These are phyloP conservation scores for Alloplasta piceator DNA, from an alignment of 2,888 invertebrate species.

Conservation along the genomic window DNA sequence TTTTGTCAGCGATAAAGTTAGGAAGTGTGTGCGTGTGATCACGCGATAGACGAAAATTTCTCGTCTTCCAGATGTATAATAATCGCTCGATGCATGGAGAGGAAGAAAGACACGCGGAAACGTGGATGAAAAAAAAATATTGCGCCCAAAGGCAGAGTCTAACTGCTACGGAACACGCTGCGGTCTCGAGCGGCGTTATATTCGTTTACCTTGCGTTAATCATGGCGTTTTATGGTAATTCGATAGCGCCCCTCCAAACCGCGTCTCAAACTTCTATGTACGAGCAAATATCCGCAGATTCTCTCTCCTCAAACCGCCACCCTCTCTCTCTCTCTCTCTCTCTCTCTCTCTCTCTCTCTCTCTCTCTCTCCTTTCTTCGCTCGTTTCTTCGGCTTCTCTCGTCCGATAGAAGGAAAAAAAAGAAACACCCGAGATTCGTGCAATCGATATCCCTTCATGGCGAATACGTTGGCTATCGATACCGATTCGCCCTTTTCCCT, in stretches of 20 bases:
- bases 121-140: slow-evolving; percentile 61
- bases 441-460: slow-evolving; percentile 80
- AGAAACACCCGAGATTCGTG: slow-evolving; percentile 69
- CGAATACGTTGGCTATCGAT: slow-evolving; percentile 70
- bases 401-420: slow-evolving; percentile 46
- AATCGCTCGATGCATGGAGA: slow-evolving; percentile 36
- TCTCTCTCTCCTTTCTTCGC: slow-evolving; percentile 13
- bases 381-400: slow-evolving; percentile 34
- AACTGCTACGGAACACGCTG: slow-evolving; percentile 81
- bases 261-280: slow-evolving; percentile 52
- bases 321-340: slow-evolving; percentile 63
- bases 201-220: slow-evolving; percentile 83
- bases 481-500: slow-evolving; percentile 59
- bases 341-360: slow-evolving; percentile 28
- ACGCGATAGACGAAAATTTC: slow-evolving; percentile 61
- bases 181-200: slow-evolving; percentile 81
- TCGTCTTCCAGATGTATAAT: slow-evolving; percentile 58
- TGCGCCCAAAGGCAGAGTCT: slow-evolving; percentile 71
- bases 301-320: slow-evolving; percentile 22
- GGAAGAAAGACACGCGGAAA: slow-evolving; percentile 63
- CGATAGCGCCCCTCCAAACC: slow-evolving; percentile 74
- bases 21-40: slow-evolving; percentile 49
- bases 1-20: slow-evolving; percentile 34
- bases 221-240: slow-evolving; percentile 83
- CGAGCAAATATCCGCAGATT: slow-evolving; percentile 17